These are phyloP conservation scores for Seriola aureovittata DNA, from an alignment of 2,113 vertebrate species.

Conservation along the genomic window DNA sequence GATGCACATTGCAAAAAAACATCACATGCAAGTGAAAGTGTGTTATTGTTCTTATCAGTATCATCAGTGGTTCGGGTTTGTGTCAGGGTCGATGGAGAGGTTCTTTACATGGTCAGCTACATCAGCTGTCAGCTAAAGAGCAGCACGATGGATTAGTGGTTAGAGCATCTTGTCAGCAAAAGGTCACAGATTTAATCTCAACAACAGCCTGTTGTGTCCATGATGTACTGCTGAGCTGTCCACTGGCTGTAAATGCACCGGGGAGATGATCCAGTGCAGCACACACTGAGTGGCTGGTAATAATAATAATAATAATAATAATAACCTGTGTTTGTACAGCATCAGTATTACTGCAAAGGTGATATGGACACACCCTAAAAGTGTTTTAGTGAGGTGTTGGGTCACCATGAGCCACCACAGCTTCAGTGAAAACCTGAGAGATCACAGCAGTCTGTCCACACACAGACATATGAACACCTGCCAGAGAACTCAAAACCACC, in stretches of 20 bases:
- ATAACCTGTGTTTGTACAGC: no score
- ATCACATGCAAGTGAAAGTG: neutral
- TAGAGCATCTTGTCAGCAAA: neutral
- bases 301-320: neutral
- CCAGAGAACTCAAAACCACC: no score
- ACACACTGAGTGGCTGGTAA: neutral
- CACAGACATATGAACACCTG: no score
- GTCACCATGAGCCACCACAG: no score
- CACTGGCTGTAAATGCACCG: neutral
- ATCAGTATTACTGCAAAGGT: no score
- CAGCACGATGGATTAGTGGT: conserved; percentile 19
- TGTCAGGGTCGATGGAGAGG: conserved; percentile 12
- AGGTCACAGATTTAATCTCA: conserved; percentile 40
- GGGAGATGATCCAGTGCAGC: neutral
- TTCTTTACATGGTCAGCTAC: neutral
- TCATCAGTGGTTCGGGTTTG: neutral
- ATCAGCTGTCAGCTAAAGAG: neutral
- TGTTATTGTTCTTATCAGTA: neutral
- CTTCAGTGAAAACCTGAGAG: no score
- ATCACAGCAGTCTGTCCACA: no score
- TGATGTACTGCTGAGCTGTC: neutral
- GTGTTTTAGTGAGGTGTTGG: no score
- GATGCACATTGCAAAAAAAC: neutral
- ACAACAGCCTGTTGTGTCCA: neutral
- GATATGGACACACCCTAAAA: no score